A percentile compares a stretch with the other conserved stretches of the same genome.
Evolutionary conservation across 2,113 vertebrate genomes (phyloP).

Genomic region (Clarias gariepinus): DNA sequence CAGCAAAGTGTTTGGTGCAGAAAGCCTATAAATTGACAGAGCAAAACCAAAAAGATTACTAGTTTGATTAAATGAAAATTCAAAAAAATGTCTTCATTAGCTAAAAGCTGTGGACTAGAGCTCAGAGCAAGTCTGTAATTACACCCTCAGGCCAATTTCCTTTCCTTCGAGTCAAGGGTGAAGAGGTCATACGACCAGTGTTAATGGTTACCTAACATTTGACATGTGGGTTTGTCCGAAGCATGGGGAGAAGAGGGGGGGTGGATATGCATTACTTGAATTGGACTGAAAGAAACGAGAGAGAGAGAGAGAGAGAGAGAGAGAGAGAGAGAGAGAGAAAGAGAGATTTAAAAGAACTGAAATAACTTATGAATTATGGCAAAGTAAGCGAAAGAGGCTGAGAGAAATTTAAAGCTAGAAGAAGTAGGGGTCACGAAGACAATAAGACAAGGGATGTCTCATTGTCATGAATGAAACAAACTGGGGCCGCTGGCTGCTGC

Average conservation of each 20-base stretch:
- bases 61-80: slow-evolving; percentile 15
- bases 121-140: slow-evolving; percentile 35
- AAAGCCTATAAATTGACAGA: neutral
- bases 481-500: slow-evolving; percentile 34
- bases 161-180: slow-evolving; percentile 54
- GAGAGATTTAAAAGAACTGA: slow-evolving; percentile 12
- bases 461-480: slow-evolving; percentile 44
- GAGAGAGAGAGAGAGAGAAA: neutral
- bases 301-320: neutral
- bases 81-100: slow-evolving; percentile 6
- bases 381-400: too few relatives aligned
- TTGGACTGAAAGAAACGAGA: neutral
- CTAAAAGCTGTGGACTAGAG: slow-evolving; percentile 17
- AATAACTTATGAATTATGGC: neutral
- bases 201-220: slow-evolving; percentile 71
- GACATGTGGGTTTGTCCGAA: slow-evolving; percentile 58
- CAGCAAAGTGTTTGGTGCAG: neutral
- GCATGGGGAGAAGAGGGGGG: neutral
- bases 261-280: slow-evolving; percentile 32
- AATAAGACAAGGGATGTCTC: slow-evolving; percentile 21
- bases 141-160: slow-evolving; percentile 53
- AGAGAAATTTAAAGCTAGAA: neutral
- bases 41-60: neutral
- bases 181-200: slow-evolving; percentile 63
- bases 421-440: neutral